A percentile compares a stretch with the other conserved stretches of the same genome.
phyloP scores from a whole-genome alignment of 2,113 vertebrate genomes.

The Tretioscincus oriximinensis region DNA sequence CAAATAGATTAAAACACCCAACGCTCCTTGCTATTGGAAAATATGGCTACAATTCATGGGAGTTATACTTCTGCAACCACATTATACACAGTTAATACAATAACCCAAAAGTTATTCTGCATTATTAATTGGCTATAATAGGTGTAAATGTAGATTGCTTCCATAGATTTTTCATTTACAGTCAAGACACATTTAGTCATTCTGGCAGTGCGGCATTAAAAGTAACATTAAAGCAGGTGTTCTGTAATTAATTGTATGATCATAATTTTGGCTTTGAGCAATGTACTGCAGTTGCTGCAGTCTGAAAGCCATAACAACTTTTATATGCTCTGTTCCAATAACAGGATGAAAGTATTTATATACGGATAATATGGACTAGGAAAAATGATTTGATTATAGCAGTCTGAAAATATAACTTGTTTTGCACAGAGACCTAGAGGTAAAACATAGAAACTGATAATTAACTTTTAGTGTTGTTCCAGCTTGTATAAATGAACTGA shows the following conservation, averaged over 20 bases:
- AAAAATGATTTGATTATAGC: neutral
- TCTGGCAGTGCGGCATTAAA: neutral
- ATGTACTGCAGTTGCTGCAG: constrained; percentile 1
- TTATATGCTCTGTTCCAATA: constrained; percentile 14
- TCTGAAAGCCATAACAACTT: constrained; percentile 15
- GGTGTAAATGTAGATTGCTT: neutral
- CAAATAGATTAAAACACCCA: no score
- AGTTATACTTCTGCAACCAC: no score
- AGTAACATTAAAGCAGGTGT: constrained; percentile 20
- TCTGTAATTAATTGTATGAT: constrained; percentile 22
- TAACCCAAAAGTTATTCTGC: no score
- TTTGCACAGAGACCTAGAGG: neutral
- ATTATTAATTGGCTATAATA: no score
- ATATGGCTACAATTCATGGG: no score
- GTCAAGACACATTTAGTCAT: constrained; percentile 4
- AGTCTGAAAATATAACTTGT: constrained; percentile 1
- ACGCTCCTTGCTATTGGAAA: no score
- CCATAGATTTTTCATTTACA: neutral
- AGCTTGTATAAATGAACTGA: neutral
- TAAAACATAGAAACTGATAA: neutral
- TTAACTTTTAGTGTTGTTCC: neutral
- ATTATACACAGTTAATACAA: no score
- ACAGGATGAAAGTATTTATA: constrained; percentile 17
- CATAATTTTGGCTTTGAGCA: constrained; percentile 19
- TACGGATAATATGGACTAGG: neutral